Base-by-base conservation (phyloP, 2,113 vertebrate species). In the Trogon surrucura region DNA sequence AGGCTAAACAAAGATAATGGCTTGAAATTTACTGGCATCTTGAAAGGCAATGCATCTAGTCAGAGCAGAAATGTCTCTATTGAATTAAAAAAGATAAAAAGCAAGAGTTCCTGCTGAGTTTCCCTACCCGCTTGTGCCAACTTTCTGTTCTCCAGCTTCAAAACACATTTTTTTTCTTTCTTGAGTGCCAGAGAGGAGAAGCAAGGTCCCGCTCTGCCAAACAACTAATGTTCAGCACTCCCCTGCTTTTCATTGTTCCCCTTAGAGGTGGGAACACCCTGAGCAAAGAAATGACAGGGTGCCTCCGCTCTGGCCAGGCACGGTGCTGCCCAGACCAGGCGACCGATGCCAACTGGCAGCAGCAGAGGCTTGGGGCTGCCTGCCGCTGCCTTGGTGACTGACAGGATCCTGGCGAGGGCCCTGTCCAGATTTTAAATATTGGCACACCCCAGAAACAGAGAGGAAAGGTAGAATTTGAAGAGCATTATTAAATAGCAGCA, bases 91-190 rank as follows among this genome's bases (percentile, higher is more conserved):
- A 89, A 58, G 85, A 92, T 95, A 72, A 93, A 96, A 94, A 65
- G 41, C 65, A 66, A 80, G 84, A 54, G 74, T 93, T 96, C 88
- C 85, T 90, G 74, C 89, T 95, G 85, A 89, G 65, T 64, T 90
- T 79, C 88, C 48, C 48, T 90, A 45, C 61, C 45, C 10, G 2
- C 54, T 62, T 93, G 60, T 96, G 95, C 67, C 85, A 94, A 50
- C 89, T 73, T 97, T 94, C 83, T 96, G 83, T 91, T 93, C 67
- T 89, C 66, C 86, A 45, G 70, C 73, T 97, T 95, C 96, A 88
- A 96, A 96, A 95, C 67, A 38, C 88, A 8, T 53, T 85, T 95
- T 85, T 95, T 51, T 84, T 53, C 62, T 91, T 96, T 91, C 38
- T 60, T 79, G 26, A 16, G 23, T 85, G 65, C 67, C 92, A 91